Base-by-base conservation (phyloP, 2,888 invertebrate species). In the Eilema depressum region DNA sequence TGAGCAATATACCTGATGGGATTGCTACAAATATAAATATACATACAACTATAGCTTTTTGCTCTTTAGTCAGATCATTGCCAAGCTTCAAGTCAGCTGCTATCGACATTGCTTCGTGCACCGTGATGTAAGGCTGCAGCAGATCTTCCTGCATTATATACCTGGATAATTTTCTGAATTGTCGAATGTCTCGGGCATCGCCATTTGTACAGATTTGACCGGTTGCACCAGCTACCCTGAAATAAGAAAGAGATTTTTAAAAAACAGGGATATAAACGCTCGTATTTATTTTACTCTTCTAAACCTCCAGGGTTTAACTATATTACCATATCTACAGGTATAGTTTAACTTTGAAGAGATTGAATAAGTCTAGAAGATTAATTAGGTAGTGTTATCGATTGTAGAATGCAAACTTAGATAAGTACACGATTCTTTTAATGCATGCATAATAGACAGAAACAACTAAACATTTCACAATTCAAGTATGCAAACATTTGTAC, bases 61-160 rank as follows among this genome's bases (percentile, higher is more conserved):
- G 96, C 3, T 92, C 88, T 62, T 91, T 88, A 0, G 96, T 91
- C 67, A 97, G 92, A 20, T 96, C 96, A 68, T 96, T 95, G 14
- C 97, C 97, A 8, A 99, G 96, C 90, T 99, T 99, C 65, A 99
- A 95, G 87, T 99, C 97, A 0, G 99, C 98, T 0, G 99, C 98
- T 79, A 99, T 97, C 82, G 96, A 95, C 98, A 99, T 98, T 11
- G 98, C 96, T 89, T 99, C 99, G 74, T 96, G 95, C 1, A 99
- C 98, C 0, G 98, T 98, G 78, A 99, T 96, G 88, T 97, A 97
- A 0, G 98, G 98, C 88, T 99, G 98, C 25, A 98, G 92, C 1
- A 98, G 94, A 86, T 98, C 98, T 78, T 98, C 97, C 92, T 99
- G 99, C 99, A 99, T 99, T 82, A 99, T 99, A 94, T 99, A 99